Evolutionary conservation across 2,888 invertebrate species (phyloP).

Genomic region (Lithophane leautieri): DNA sequence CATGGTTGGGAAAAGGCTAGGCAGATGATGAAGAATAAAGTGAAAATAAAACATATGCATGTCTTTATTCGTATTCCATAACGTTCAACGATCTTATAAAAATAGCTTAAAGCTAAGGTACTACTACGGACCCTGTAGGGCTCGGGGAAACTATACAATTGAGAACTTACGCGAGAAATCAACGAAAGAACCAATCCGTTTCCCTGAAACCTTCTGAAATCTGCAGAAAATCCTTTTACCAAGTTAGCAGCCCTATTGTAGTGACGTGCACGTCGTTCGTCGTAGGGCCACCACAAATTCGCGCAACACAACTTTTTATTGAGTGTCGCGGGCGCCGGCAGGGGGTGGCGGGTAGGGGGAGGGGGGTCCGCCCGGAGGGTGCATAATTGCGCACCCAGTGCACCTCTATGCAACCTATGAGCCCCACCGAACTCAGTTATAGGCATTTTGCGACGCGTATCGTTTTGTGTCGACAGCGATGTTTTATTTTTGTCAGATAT

Average conservation of each 20-base stretch:
- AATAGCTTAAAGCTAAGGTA: neutral
- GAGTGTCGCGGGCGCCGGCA: constrained; percentile 70
- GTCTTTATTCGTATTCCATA: neutral
- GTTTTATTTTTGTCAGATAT: constrained; percentile 60
- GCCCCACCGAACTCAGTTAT: constrained; percentile 76
- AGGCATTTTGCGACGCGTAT: constrained; percentile 74
- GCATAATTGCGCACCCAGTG: constrained; percentile 78
- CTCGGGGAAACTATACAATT: neutral
- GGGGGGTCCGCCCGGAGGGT: constrained; percentile 70
- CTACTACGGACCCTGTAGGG: too few species aligned
- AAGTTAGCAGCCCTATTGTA: constrained; percentile 66
- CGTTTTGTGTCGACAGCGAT: constrained; percentile 64
- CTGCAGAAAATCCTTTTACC: too few species aligned
- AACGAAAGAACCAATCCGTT: neutral
- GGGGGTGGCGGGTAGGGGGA: constrained; percentile 35
- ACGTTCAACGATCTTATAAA: neutral
- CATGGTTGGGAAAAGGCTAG: too few species aligned
- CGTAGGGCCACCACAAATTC: constrained; percentile 75
- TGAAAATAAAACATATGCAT: neutral
- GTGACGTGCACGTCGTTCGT: constrained; percentile 56
- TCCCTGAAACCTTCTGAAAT: neutral
- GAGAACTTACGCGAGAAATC: neutral
- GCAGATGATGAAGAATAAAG: neutral
- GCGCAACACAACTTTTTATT: constrained; percentile 80
- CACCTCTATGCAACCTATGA: constrained; percentile 76